These are phyloP conservation scores for Pongo abelii DNA, from an alignment of 2,113 vertebrate species.

Conservation along the genomic window DNA sequence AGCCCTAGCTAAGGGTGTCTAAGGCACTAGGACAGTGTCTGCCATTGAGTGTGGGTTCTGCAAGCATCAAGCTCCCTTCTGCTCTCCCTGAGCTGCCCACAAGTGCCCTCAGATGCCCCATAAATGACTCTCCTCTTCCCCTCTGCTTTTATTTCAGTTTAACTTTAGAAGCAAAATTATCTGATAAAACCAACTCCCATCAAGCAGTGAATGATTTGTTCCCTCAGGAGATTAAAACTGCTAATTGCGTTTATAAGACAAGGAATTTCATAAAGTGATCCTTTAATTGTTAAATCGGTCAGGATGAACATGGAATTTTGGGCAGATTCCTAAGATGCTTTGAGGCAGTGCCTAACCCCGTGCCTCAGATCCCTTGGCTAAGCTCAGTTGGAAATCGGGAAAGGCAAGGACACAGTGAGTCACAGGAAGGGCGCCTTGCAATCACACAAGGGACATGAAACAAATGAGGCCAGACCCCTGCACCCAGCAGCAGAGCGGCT, in stretches of 20 bases:
- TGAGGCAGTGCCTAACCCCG: neutral
- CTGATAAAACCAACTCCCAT: conserved; percentile 36
- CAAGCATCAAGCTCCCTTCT: neutral
- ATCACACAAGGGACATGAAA: neutral
- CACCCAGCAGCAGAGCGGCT: neutral
- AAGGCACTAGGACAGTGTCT: neutral
- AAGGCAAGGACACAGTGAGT: neutral
- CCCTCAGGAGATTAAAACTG: conserved; percentile 51
- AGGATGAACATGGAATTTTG: conserved; percentile 39
- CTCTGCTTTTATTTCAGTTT: neutral
- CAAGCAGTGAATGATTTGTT: conserved; percentile 38
- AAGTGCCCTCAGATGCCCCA: neutral
- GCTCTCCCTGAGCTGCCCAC: neutral
- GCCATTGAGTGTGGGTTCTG: neutral
- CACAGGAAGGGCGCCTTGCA: neutral
- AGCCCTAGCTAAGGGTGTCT: neutral
- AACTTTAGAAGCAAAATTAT: conserved; percentile 25
- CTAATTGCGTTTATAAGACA: conserved; percentile 60
- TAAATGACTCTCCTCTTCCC: neutral
- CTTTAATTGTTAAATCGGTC: conserved; percentile 65
- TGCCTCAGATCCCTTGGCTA: neutral
- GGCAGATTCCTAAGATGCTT: conserved; percentile 9
- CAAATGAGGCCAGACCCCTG: neutral
- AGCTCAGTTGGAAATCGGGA: neutral
- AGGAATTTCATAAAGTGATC: conserved; percentile 62